These are phyloP conservation scores for Zaprionus capensis DNA, from an alignment of 1,140 invertebrate species.

Conservation along the genomic window DNA sequence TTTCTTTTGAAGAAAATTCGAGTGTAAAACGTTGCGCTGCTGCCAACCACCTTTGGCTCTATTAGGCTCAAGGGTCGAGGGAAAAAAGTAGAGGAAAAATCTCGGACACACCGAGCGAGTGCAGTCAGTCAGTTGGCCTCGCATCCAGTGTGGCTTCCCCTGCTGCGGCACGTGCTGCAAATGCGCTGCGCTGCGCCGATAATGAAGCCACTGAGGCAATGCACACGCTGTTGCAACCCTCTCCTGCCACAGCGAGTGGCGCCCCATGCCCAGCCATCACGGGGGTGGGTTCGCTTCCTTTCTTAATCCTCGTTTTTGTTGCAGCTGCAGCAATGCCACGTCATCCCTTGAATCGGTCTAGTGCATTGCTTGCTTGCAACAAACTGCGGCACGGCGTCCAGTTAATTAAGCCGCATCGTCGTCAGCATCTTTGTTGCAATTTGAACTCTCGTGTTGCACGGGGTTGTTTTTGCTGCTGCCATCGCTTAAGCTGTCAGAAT, in stretches of 20 bases:
- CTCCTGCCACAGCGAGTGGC: constrained; percentile 47
- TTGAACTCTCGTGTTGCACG: constrained; percentile 29
- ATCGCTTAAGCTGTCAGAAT: constrained; percentile 68
- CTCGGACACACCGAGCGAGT: constrained; percentile 53
- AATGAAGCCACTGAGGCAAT: constrained; percentile 64
- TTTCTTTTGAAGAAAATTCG: constrained; percentile 57
- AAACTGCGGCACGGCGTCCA: constrained; percentile 38
- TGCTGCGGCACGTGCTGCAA: constrained; percentile 67
- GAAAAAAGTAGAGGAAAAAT: constrained; percentile 52
- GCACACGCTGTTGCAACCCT: constrained; percentile 53
- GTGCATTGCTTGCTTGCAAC: constrained; percentile 56
- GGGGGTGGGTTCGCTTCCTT: constrained; percentile 17
- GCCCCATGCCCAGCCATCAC: constrained; percentile 20
- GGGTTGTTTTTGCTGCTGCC: constrained; percentile 46
- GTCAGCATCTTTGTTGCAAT: constrained; percentile 76
- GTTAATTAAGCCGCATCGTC: constrained; percentile 68
- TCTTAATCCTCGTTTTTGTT: constrained; percentile 66
- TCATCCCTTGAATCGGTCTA: constrained; percentile 48
- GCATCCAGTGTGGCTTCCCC: constrained; percentile 1
- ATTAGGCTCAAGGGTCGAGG: neutral
- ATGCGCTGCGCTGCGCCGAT: constrained; percentile 50
- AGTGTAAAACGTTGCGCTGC: constrained; percentile 36
- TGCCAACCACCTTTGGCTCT: constrained; percentile 45
- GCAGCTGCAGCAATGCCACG: constrained; percentile 70
- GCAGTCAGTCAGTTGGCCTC: constrained; percentile 11